These are phyloP conservation scores for Spodoptera littoralis DNA, from an alignment of 2,888 invertebrate species.

Conservation along the genomic window DNA sequence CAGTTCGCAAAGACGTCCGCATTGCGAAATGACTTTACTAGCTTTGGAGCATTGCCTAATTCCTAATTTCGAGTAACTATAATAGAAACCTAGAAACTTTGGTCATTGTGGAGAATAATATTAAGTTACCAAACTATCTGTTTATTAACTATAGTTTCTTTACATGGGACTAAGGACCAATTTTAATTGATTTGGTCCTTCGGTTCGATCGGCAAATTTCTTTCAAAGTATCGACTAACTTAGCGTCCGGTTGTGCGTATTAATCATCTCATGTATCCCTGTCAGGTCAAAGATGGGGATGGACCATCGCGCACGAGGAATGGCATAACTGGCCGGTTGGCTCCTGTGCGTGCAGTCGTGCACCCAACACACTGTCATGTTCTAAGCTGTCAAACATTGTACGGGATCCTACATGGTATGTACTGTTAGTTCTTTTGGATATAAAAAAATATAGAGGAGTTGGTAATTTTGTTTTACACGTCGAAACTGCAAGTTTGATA, in stretches of 20 bases:
- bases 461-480: no score
- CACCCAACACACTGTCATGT: constrained; percentile 47
- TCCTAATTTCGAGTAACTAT: no score
- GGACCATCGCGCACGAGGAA: constrained; percentile 72
- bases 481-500: no score
- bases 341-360: constrained; percentile 67
- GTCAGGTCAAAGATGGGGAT: constrained; percentile 66
- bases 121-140: no score
- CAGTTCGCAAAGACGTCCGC: no score
- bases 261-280: constrained; percentile 59
- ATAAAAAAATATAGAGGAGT: no score
- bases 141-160: no score
- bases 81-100: no score
- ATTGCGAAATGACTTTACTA: no score
- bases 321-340: constrained; percentile 58
- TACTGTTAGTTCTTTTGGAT: neutral
- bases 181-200: neutral
- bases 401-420: constrained; percentile 9
- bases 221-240: neutral
- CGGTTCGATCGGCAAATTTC: neutral
- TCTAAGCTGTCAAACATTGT: constrained; percentile 24
- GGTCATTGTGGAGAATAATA: no score
- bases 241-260: constrained; percentile 3
- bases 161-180: no score
- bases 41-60: no score